Evolutionary conservation across 2,113 vertebrate genomes (phyloP).

Genomic region (Delphinapterus leucas): DNA sequence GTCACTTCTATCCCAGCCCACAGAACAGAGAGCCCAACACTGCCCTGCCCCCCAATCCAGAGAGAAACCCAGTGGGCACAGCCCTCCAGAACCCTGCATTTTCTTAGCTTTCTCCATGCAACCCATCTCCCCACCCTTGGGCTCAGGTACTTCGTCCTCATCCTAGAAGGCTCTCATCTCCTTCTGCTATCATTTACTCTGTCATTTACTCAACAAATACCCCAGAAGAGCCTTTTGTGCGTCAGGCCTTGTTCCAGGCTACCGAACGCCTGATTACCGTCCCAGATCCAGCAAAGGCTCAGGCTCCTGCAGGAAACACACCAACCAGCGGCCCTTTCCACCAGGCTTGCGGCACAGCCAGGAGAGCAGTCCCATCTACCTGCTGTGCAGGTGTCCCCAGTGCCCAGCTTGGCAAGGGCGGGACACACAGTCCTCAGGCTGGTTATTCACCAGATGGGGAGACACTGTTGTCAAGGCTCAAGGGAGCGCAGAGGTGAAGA

Average conservation of each 20-base stretch:
- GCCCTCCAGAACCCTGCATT: not conserved
- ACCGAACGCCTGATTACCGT: not conserved
- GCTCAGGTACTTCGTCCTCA: not conserved
- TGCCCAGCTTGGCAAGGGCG: not conserved
- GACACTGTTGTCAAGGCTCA: not conserved
- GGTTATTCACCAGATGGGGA: not conserved
- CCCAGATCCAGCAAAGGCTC: not conserved
- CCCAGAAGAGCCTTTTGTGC: not conserved
- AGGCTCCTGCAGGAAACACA: not conserved
- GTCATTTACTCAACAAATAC: not conserved
- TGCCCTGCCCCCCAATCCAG: accelerated
- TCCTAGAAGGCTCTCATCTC: not conserved
- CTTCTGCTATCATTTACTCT: not conserved
- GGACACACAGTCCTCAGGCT: not conserved
- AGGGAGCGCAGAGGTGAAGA: not conserved
- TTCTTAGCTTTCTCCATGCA: not conserved
- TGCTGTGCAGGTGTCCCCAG: not conserved
- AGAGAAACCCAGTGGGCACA: not conserved
- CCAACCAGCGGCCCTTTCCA: accelerated
- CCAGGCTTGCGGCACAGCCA: not conserved
- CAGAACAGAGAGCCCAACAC: not conserved
- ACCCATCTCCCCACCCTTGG: not conserved
- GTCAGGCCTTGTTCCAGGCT: not conserved
- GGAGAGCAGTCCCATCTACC: too few species aligned
- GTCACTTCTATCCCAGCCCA: not conserved